These are phyloP conservation scores for Mactra quadrangularis DNA, from an alignment of 1,140 invertebrate genomes.

Conservation along the genomic window DNA sequence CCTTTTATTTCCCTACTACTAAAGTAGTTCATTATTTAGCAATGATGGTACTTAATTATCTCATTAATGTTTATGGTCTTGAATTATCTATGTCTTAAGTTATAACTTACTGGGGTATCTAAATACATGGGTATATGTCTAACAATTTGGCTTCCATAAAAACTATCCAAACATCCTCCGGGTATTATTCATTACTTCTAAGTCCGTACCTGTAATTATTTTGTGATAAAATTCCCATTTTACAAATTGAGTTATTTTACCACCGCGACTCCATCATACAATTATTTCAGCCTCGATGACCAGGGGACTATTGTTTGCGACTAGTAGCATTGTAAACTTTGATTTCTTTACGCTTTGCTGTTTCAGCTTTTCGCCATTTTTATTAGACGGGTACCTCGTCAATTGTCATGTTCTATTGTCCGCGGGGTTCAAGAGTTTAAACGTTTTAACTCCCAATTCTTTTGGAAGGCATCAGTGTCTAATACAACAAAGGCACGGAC, in stretches of 20 bases:
- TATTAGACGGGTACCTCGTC: slow-evolving; percentile 48
- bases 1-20: too few species aligned
- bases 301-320: slow-evolving; percentile 40
- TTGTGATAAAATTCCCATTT: slow-evolving; percentile 58
- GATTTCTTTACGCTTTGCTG: slow-evolving; percentile 49
- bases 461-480: slow-evolving; percentile 17
- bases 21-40: slow-evolving; percentile 16
- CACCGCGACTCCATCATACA: slow-evolving; percentile 44
- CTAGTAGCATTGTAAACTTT: slow-evolving; percentile 38
- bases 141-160: neutral
- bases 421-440: slow-evolving; percentile 59
- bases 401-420: slow-evolving; percentile 55
- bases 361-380: slow-evolving; percentile 46
- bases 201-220: slow-evolving; percentile 52
- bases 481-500: slow-evolving; percentile 34
- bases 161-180: neutral
- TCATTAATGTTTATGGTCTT: slow-evolving; percentile 16
- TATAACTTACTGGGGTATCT: slow-evolving; percentile 5
- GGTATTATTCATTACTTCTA: slow-evolving; percentile 12
- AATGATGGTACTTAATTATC: slow-evolving; percentile 32
- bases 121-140: neutral
- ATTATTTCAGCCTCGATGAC: slow-evolving; percentile 26
- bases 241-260: slow-evolving; percentile 61
- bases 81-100: slow-evolving; percentile 21
- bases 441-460: slow-evolving; percentile 54